Evolutionary conservation across 2,797 vertebrate genomes (phyloP).

Genomic region (Orientallactaga sibirica): DNA sequence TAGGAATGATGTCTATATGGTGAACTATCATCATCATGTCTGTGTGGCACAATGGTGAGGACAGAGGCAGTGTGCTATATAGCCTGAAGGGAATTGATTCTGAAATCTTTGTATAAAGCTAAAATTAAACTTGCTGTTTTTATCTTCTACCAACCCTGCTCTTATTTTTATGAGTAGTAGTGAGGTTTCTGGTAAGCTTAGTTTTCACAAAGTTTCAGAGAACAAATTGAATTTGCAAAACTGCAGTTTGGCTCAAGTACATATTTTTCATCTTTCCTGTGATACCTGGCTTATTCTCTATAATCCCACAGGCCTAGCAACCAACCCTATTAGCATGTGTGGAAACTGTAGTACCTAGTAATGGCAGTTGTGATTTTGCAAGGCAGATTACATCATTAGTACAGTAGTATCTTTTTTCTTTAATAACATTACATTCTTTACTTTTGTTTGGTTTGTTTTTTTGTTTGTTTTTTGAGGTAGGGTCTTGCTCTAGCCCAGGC

Average conservation of each 20-base stretch:
- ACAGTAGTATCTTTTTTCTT: neutral
- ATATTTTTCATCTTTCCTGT: neutral
- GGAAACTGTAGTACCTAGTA: neutral
- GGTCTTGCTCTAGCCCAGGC: too few species aligned
- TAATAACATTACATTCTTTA: neutral
- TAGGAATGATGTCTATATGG: neutral
- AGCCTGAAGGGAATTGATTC: neutral
- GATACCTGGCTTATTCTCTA: neutral
- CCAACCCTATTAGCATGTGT: neutral
- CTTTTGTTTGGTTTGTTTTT: too few species aligned
- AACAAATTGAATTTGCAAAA: neutral
- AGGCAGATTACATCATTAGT: neutral
- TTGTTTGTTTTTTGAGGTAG: too few species aligned
- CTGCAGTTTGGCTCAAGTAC: neutral
- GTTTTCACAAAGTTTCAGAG: conserved; percentile 20
- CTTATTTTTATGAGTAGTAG: neutral
- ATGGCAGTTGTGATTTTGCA: neutral
- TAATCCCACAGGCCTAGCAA: neutral
- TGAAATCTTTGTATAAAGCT: neutral
- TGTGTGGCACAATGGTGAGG: neutral
- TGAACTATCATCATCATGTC: neutral
- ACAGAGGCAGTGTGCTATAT: neutral
- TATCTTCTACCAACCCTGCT: neutral
- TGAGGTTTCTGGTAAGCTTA: neutral
- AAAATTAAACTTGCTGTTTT: neutral